phyloP scores from a whole-genome alignment of 2,113 vertebrate genomes.

The Pitta sordida region DNA sequence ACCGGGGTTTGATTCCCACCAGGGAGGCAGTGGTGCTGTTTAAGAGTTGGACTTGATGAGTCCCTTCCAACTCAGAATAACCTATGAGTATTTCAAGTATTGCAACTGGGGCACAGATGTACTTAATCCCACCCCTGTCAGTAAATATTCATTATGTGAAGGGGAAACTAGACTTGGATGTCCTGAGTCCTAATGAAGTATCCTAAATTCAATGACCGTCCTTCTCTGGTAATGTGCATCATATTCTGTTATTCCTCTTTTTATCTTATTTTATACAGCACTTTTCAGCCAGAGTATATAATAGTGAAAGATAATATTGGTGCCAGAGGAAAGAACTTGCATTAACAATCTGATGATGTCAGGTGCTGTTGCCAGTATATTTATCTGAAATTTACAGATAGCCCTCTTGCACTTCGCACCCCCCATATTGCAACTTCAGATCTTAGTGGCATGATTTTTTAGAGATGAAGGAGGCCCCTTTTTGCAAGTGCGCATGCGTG shows the following conservation, averaged over 20 bases:
- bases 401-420: too few relatives aligned
- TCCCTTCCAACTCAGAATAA: too few relatives aligned
- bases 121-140: neutral
- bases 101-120: neutral
- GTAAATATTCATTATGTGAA: neutral
- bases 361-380: neutral
- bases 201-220: neutral
- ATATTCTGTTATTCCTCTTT: neutral
- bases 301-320: neutral
- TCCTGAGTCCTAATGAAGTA: neutral
- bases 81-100: too few relatives aligned
- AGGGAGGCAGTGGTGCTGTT: too few relatives aligned
- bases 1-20: too few relatives aligned
- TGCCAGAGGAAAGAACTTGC: slow-evolving; percentile 4
- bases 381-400: neutral
- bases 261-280: neutral
- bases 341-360: neutral
- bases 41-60: too few relatives aligned
- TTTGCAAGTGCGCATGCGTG: too few relatives aligned
- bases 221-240: neutral
- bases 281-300: neutral
- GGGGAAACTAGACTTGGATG: neutral
- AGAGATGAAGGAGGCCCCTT: too few relatives aligned
- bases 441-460: too few relatives aligned
- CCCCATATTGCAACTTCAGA: too few relatives aligned